Conservation (phyloP, 2,888 invertebrate species). For the Balanococcus diminutus region DNA sequence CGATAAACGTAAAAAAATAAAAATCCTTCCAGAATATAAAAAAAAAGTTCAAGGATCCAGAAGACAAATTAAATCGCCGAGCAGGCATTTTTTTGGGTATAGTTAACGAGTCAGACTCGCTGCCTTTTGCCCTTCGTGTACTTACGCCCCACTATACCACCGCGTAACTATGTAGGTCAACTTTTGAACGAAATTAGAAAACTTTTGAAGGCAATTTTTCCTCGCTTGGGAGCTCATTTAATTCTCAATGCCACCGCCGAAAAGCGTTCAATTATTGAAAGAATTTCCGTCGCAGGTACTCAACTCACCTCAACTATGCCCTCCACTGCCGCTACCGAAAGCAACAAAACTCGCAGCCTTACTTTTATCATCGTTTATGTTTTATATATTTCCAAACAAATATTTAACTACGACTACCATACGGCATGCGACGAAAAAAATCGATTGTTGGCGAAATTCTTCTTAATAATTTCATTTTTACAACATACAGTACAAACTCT, state of each 20-base stretch:
- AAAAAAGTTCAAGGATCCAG: conserved; percentile 36
- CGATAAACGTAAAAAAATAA: not conserved
- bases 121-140: conserved; percentile 8
- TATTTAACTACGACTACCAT: conserved; percentile 9
- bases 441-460: conserved; percentile 31
- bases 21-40: not conserved
- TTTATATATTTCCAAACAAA: not conserved
- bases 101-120: conserved; percentile 23
- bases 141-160: not conserved
- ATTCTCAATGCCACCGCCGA: conserved; percentile 33
- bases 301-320: not conserved
- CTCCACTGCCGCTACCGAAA: not conserved
- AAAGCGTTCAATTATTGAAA: conserved; percentile 37
- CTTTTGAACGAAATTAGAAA: conserved; percentile 36
- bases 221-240: conserved; percentile 33
- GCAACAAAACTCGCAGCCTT: not conserved
- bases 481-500: not conserved
- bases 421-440: not conserved
- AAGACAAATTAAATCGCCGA: conserved; percentile 19
- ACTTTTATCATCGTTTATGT: conserved; percentile 14
- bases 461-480: conserved; percentile 4
- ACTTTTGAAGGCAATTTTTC: conserved; percentile 41
- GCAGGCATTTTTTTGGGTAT: conserved; percentile 21
- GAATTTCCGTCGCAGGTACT: conserved; percentile 21
- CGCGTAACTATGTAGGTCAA: conserved; percentile 30